Evolutionary conservation across 2,113 vertebrate species (phyloP).

Genomic region (Caranx ignobilis): DNA sequence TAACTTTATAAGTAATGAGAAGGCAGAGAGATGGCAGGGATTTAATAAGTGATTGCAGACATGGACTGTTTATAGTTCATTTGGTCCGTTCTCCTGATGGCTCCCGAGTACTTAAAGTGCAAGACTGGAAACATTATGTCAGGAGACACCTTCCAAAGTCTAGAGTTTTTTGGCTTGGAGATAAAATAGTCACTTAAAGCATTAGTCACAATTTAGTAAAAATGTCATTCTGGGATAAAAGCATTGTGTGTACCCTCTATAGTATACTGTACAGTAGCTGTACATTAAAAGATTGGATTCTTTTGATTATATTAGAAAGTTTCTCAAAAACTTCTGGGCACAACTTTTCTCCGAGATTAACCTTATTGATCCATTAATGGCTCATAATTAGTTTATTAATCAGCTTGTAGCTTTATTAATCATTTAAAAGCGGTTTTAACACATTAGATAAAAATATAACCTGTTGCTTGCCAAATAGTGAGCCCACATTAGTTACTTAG

Average conservation of each 20-base stretch:
- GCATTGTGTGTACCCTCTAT: background rate
- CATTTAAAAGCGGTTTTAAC: too few relatives aligned
- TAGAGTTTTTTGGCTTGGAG: slow-evolving; percentile 3
- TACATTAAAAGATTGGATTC: background rate
- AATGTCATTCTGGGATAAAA: background rate
- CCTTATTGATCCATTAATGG: too few relatives aligned
- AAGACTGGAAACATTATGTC: slow-evolving; percentile 17
- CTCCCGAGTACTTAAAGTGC: slow-evolving; percentile 25
- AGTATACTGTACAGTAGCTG: background rate
- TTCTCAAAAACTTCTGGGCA: too few relatives aligned
- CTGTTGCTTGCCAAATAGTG: too few relatives aligned
- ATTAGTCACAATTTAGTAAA: background rate
- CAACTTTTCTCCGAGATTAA: too few relatives aligned
- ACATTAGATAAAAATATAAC: too few relatives aligned
- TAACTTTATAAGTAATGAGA: slow-evolving; percentile 23
- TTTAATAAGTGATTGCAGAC: slow-evolving; percentile 27
- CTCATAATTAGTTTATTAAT: too few relatives aligned
- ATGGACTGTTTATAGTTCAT: slow-evolving; percentile 10
- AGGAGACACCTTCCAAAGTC: slow-evolving; percentile 1
- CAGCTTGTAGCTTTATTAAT: too few relatives aligned
- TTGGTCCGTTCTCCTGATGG: slow-evolving; percentile 3
- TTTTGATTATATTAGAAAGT: too few relatives aligned
- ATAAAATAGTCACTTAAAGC: background rate
- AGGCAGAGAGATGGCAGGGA: slow-evolving; percentile 4
- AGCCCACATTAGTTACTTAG: too few relatives aligned